These are phyloP conservation scores for Pelvicachromis taeniatus DNA, from an alignment of 2,113 vertebrate genomes.

Conservation along the genomic window DNA sequence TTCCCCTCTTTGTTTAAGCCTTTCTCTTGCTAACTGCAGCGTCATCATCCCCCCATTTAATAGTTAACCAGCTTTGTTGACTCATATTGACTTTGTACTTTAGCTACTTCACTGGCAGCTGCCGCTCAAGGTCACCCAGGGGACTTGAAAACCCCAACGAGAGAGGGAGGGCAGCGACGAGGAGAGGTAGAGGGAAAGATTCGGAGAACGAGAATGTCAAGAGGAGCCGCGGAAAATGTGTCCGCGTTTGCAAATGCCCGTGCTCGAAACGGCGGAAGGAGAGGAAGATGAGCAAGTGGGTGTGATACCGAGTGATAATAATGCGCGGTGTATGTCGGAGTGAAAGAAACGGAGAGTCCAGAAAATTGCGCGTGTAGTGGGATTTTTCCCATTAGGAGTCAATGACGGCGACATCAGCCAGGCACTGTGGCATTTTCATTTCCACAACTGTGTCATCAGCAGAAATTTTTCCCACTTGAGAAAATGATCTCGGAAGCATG, in stretches of 20 bases:
- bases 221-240: neutral
- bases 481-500: constrained; percentile 13
- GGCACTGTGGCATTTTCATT: constrained; percentile 14
- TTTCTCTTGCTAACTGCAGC: constrained; percentile 18
- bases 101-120: constrained; percentile 45
- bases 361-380: neutral
- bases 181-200: neutral
- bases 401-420: constrained; percentile 6
- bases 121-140: constrained; percentile 50
- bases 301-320: constrained; percentile 22
- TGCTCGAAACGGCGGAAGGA: neutral
- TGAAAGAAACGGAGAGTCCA: neutral
- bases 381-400: constrained; percentile 30
- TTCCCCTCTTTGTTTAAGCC: constrained; percentile 1
- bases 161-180: neutral
- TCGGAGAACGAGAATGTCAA: constrained; percentile 9
- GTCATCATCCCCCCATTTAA: constrained; percentile 54
- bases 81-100: constrained; percentile 63
- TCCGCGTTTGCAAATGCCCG: neutral
- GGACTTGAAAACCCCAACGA: neutral
- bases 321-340: neutral
- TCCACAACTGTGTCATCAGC: constrained; percentile 40
- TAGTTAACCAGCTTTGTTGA: constrained; percentile 63
- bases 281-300: neutral
- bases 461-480: constrained; percentile 37